Base-by-base conservation (phyloP, 2,113 vertebrate species). In the Tenrec ecaudatus region DNA sequence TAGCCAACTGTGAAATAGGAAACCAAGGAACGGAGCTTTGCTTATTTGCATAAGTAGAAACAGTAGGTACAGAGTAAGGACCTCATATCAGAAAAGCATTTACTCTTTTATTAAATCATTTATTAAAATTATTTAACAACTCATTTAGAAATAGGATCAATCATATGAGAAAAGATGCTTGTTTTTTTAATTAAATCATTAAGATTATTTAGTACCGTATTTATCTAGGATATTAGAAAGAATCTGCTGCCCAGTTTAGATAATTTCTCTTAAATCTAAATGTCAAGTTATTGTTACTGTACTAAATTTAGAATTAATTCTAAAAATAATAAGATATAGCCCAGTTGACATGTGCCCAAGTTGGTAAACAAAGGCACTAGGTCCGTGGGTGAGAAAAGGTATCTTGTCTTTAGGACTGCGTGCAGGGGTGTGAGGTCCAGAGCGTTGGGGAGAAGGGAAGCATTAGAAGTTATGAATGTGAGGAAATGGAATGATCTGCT, bases 291-390 rank as follows among this genome's bases (percentile, higher is more conserved):
- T 86, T 76, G 11, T 82, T 82, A 64, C 27, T 73, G 0, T 36
- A 31, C 11, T 73, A 84, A 47, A 80, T 69, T 91, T 23, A 93
- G 73, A 86, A 84, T 79, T 33, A 88, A 78, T 73, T 78, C 6
- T 38, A 43, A 87, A 81, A 75, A 20, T 62, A 62, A 75, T 33
- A 89, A 75, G 33, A 33, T 62, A 83, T 3, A 11, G 5, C 86
- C 86, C 25, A 58, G 58, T 33, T 66, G 31, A 66, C 2, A 7
- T 0, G 6, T 36, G 15, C 5, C 1, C 3, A 14, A 11, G 33
- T 22, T 89, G n/a, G 69, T 31, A 64, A 53, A 75, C 25, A 82
- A 22, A 53, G n/a, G 27, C 68, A n/a, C 2, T 27, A 66, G 58
- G 31, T 90, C 47, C 90, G 71, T 57, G 71, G 76, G 6, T 71